Evolutionary conservation across 2,888 invertebrate species (phyloP).

Genomic region (Drosophila sordidapex): DNA sequence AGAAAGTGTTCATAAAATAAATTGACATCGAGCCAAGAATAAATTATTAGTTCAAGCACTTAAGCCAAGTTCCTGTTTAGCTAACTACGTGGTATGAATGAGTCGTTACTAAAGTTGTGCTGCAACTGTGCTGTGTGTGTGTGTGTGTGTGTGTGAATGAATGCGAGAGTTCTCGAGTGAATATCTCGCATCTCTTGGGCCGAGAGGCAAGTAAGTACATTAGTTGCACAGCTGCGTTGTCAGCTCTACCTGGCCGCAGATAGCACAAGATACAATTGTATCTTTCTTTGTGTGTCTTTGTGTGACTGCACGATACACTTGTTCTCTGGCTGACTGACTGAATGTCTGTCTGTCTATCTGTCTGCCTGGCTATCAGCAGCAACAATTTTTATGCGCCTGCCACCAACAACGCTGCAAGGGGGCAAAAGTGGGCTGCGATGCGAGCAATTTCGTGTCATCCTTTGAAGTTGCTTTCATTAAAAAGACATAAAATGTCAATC

Average conservation of each 20-base stretch:
- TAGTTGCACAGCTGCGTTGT: conserved; percentile 67
- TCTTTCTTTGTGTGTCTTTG: conserved; percentile 18
- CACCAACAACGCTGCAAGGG: conserved; percentile 58
- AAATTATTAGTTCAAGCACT: neutral
- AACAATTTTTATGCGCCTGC: conserved; percentile 65
- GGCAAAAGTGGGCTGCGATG: conserved; percentile 49
- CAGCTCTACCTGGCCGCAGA: conserved; percentile 59
- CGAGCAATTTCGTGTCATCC: conserved; percentile 50
- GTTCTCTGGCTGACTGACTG: conserved; percentile 32
- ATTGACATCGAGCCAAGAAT: neutral
- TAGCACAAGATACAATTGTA: conserved; percentile 67
- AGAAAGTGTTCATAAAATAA: neutral
- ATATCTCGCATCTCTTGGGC: conserved; percentile 13
- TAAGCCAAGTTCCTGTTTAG: neutral
- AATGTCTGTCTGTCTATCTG: neutral
- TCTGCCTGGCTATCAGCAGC: conserved; percentile 23
- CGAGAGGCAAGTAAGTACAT: conserved; percentile 58
- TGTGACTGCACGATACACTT: conserved; percentile 64
- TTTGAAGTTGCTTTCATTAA: conserved; percentile 70
- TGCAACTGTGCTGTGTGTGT: neutral
- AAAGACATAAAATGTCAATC: conserved; percentile 78
- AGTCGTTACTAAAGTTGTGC: neutral
- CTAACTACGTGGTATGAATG: conserved; percentile 13
- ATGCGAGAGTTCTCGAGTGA: conserved; percentile 13
- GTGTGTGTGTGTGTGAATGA: neutral